A percentile compares a stretch with the other conserved stretches of the same genome.
Evolutionary conservation across 1,140 invertebrate genomes (phyloP).

Genomic region (Ips nitidus): DNA sequence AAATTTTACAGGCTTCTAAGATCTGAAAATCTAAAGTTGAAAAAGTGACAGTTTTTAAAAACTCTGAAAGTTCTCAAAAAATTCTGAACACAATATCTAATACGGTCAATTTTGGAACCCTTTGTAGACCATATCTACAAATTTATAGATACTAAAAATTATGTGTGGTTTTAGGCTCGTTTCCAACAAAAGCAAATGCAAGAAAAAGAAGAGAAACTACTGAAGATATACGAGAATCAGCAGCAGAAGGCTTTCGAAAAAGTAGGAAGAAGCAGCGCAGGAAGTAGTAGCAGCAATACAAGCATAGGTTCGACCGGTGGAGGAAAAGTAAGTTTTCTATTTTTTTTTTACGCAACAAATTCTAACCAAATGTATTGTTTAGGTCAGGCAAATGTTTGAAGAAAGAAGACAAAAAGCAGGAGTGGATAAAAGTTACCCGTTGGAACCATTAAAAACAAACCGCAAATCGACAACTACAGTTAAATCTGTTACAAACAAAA

Average conservation of each 20-base stretch:
- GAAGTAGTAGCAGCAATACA: conserved; percentile 53
- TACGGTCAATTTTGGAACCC: neutral
- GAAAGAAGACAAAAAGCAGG: conserved; percentile 70
- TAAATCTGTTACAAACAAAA: conserved; percentile 41
- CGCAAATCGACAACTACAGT: conserved; percentile 32
- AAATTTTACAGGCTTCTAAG: neutral
- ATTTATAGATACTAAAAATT: neutral
- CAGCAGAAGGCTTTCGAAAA: conserved; percentile 68
- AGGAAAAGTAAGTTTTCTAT: conserved; percentile 48
- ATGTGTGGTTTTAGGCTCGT: conserved; percentile 58
- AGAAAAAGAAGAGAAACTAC: conserved; percentile 71
- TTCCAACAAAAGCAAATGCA: conserved; percentile 74
- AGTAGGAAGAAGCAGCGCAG: conserved; percentile 61
- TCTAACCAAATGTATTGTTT: neutral
- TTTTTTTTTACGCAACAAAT: neutral
- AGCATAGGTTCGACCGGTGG: conserved; percentile 40
- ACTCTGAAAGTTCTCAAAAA: neutral
- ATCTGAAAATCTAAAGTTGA: neutral
- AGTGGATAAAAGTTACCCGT: conserved; percentile 77
- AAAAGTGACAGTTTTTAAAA: neutral
- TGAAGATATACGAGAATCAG: conserved; percentile 69
- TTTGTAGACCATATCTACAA: too few relatives aligned
- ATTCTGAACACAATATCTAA: neutral
- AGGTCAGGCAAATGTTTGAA: conserved; percentile 77
- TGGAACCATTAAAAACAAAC: conserved; percentile 66